Conservation (phyloP, 1,140 invertebrate species). For the Vollenhovia emeryi region DNA sequence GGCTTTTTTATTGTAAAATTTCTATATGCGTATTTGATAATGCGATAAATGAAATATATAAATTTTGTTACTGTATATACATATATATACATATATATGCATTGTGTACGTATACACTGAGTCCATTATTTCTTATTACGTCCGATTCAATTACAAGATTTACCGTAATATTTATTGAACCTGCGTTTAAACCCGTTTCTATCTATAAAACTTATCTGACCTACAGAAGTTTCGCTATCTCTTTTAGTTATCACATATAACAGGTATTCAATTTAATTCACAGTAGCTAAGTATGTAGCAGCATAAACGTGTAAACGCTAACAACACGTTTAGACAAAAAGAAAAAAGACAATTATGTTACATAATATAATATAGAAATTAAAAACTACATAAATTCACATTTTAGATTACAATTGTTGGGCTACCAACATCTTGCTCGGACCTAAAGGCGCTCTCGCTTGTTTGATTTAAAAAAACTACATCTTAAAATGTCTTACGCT, state of each 20-base stretch:
- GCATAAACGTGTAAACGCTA: not conserved
- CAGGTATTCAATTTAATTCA: not conserved
- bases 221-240: slow-evolving; percentile 17
- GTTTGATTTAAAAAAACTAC: not conserved
- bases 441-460: no score
- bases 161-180: not conserved
- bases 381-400: no score
- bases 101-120: no score
- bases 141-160: not conserved
- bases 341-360: not conserved
- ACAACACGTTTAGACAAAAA: not conserved
- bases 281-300: not conserved
- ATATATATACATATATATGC: no score
- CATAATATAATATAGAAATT: not conserved
- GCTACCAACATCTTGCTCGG: no score
- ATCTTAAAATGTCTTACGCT: not conserved
- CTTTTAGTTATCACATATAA: not conserved
- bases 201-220: slow-evolving; percentile 16
- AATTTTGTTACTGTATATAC: not conserved
- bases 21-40: not conserved
- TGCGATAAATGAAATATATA: not conserved
- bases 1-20: not conserved
- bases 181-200: not conserved
- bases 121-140: not conserved
- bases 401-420: no score